These are phyloP conservation scores for Adelognathus sp. DNA, from an alignment of 2,888 invertebrate species.

Conservation along the genomic window DNA sequence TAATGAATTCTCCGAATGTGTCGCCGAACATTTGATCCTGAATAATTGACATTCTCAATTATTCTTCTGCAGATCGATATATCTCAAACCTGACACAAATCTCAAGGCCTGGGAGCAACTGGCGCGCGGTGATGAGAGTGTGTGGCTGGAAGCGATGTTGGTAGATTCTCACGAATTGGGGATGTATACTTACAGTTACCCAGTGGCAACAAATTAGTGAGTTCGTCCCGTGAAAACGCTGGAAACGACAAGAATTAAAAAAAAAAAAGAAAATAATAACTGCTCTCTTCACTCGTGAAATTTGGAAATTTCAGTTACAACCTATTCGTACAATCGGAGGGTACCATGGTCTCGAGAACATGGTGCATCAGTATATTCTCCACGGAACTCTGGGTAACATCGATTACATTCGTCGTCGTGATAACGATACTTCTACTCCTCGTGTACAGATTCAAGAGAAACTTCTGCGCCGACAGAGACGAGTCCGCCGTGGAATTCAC, in stretches of 20 bases:
- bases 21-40: no score
- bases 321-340: constrained; percentile 68
- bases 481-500: constrained; percentile 65
- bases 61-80: no score
- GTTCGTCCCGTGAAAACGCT: no score
- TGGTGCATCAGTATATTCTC: constrained; percentile 71
- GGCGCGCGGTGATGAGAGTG: constrained; percentile 66
- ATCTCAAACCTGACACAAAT: no score
- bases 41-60: no score
- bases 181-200: constrained; percentile 64
- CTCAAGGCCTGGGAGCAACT: constrained; percentile 56
- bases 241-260: background rate
- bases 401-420: constrained; percentile 59
- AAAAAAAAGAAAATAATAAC: background rate
- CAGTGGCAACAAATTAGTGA: constrained; percentile 60
- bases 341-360: constrained; percentile 63
- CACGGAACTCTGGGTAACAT: constrained; percentile 61
- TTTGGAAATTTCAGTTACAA: constrained; percentile 63
- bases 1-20: no score
- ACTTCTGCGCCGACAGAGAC: constrained; percentile 37
- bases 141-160: constrained; percentile 64
- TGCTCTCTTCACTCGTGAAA: no score
- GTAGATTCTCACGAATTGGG: no score
- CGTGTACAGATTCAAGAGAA: constrained; percentile 63
- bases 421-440: constrained; percentile 57